Conservation (phyloP, 2,888 invertebrate species). For the Rhyacophila evoluta region DNA sequence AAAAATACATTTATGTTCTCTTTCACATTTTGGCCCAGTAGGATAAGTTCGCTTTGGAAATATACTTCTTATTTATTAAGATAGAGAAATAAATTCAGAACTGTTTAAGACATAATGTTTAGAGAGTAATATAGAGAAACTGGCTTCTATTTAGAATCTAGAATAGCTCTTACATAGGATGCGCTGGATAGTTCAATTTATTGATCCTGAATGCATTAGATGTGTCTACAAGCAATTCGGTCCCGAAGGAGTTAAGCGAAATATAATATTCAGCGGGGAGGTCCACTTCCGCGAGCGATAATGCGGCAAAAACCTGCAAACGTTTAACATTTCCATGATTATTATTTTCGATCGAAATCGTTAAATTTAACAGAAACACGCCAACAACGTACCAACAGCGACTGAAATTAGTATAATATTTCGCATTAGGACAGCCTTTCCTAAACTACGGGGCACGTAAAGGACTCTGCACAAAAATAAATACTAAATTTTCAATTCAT, state of each 20-base stretch:
- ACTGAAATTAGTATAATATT: neutral
- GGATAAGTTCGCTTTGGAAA: too few relatives aligned
- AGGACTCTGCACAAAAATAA: too few relatives aligned
- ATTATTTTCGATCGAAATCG: conserved; percentile 8
- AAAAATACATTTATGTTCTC: too few relatives aligned
- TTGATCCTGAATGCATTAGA: neutral
- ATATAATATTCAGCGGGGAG: neutral
- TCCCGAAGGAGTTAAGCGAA: neutral
- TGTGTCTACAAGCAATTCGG: neutral
- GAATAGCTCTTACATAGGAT: too few relatives aligned
- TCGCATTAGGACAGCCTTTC: neutral
- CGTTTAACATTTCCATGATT: conserved; percentile 17
- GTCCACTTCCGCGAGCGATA: neutral
- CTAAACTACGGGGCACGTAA: too few relatives aligned
- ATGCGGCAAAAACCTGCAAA: neutral
- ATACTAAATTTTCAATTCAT: too few relatives aligned
- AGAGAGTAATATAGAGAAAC: too few relatives aligned
- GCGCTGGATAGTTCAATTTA: neutral
- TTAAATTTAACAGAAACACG: neutral
- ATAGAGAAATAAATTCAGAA: too few relatives aligned
- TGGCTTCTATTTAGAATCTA: too few relatives aligned
- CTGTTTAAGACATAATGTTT: too few relatives aligned
- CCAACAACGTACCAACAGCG: neutral
- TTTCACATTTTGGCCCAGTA: too few relatives aligned
- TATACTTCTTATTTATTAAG: too few relatives aligned